Evolutionary conservation across 2,113 vertebrate genomes (phyloP).

Genomic region (Stegastes partitus): DNA sequence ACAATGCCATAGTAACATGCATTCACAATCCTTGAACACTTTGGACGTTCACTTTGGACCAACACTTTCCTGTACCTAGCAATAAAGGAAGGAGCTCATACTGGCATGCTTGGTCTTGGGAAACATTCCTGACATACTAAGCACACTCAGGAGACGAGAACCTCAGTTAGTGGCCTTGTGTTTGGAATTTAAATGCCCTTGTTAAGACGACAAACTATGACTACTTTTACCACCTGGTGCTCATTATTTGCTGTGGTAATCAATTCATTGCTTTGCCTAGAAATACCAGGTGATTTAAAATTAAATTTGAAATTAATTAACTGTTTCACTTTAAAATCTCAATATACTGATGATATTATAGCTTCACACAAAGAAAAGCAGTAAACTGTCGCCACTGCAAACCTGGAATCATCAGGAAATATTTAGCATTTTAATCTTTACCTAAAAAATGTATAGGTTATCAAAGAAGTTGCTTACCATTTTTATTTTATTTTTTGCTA

Average conservation of each 20-base stretch:
- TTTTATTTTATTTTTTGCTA: no score
- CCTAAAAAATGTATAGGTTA: no score
- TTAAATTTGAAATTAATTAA: no score
- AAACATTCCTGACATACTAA: constrained; percentile 54
- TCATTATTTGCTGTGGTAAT: neutral
- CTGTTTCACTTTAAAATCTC: no score
- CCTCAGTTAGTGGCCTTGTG: neutral
- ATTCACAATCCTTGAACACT: constrained; percentile 3
- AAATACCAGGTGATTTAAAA: no score
- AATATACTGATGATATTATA: no score
- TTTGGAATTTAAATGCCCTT: neutral
- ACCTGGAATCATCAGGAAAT: no score
- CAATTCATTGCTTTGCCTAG: neutral
- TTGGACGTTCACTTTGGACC: neutral
- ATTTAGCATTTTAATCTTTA: no score
- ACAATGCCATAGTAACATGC: neutral
- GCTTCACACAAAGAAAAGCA: no score
- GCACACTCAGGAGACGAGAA: constrained; percentile 13
- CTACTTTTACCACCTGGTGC: neutral
- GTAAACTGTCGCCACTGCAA: no score
- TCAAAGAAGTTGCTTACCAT: no score
- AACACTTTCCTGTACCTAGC: neutral
- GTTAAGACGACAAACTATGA: neutral
- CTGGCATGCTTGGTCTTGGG: constrained; percentile 39
- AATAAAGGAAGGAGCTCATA: constrained; percentile 6